phyloP scores from a whole-genome alignment of 2,113 vertebrate genomes.

The Paramisgurnus dabryanus region DNA sequence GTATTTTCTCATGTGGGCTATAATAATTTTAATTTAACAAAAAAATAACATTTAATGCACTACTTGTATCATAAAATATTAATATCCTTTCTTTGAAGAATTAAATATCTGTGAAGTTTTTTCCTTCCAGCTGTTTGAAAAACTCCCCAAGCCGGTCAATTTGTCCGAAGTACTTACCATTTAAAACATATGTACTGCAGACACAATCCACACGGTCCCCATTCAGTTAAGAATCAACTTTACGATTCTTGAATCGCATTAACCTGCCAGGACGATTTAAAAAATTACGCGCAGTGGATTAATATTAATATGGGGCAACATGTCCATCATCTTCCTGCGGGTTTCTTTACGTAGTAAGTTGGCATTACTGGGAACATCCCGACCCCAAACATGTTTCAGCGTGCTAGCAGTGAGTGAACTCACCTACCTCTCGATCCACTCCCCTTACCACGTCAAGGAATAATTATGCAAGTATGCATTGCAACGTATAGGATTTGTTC shows the following conservation, averaged over 20 bases:
- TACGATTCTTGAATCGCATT: not conserved
- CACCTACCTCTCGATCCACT: conserved; percentile 16
- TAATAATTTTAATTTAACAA: too few relatives aligned
- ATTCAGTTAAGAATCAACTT: not conserved
- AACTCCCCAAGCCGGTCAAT: not conserved
- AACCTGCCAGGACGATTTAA: not conserved
- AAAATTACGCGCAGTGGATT: not conserved
- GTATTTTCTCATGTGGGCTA: too few relatives aligned
- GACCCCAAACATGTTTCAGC: conserved; percentile 3
- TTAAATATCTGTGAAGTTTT: not conserved
- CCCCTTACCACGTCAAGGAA: conserved; percentile 46
- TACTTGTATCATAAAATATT: too few relatives aligned
- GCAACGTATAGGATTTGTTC: not conserved
- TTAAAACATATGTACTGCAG: not conserved
- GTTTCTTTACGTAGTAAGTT: conserved; percentile 2
- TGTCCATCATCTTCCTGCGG: not conserved
- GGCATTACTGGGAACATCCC: conserved; percentile 38
- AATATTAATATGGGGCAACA: not conserved
- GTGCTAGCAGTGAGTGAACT: conserved; percentile 10
- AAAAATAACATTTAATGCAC: too few relatives aligned
- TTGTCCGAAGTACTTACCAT: conserved; percentile 30
- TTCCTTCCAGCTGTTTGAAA: conserved; percentile 2
- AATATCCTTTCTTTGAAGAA: not conserved
- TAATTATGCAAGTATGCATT: conserved; percentile 52
- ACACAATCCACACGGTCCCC: conserved; percentile 18